These are phyloP conservation scores for Pachyuromys duprasi DNA, from an alignment of 2,797 vertebrate genomes.

Conservation along the genomic window DNA sequence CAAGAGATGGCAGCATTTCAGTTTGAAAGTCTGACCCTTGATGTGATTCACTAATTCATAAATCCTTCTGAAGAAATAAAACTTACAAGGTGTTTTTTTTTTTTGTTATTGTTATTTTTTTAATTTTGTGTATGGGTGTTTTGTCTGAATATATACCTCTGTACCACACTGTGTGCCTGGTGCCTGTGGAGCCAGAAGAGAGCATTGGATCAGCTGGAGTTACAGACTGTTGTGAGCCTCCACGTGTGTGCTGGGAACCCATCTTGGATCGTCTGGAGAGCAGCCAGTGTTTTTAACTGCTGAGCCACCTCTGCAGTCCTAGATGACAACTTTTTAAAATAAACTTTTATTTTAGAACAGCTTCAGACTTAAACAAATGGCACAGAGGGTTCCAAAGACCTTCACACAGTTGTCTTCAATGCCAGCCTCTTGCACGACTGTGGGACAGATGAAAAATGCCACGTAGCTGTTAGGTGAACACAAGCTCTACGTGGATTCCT, in stretches of 20 bases:
- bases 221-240: background rate
- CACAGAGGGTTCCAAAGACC: background rate
- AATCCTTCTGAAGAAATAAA: conserved; percentile 57
- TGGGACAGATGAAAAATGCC: background rate
- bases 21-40: conserved; percentile 27
- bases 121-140: background rate
- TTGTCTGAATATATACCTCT: background rate
- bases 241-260: too few relatives aligned
- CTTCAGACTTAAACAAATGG: conserved; percentile 31
- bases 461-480: conserved; percentile 10
- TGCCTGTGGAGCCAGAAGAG: background rate
- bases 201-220: background rate
- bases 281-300: background rate
- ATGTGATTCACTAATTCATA: conserved; percentile 33
- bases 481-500: conserved; percentile 15
- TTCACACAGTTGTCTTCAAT: background rate
- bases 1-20: conserved; percentile 53
- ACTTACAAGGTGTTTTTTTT: background rate
- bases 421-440: conserved; percentile 7
- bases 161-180: too few relatives aligned
- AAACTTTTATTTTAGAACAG: conserved; percentile 30
- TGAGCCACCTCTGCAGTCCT: background rate
- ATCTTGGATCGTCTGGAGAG: background rate
- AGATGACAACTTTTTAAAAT: background rate
- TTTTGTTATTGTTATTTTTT: background rate